Evolutionary conservation across 2,113 vertebrate species (phyloP).

Genomic region (Noturus placidus): DNA sequence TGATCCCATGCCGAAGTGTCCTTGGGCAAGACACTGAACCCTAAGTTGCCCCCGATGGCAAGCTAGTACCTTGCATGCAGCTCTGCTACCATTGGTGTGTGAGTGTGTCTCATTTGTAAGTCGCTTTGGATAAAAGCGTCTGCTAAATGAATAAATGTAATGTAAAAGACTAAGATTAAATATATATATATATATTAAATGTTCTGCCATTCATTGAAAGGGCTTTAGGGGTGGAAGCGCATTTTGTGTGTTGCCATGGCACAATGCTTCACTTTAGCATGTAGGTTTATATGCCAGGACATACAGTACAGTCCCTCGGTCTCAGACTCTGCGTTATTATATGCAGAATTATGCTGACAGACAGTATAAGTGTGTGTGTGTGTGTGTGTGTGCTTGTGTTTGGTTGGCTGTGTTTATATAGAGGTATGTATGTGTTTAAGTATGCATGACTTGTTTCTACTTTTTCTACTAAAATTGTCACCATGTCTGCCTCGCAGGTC

Average conservation of each 20-base stretch:
- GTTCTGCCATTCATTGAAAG: neutral
- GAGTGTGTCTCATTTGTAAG: too few relatives aligned
- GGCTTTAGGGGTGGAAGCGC: neutral
- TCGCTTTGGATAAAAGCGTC: too few relatives aligned
- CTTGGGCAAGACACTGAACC: too few relatives aligned
- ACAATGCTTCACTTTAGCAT: neutral
- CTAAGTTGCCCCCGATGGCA: too few relatives aligned
- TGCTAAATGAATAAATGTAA: too few relatives aligned
- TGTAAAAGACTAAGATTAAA: neutral
- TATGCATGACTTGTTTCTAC: constrained; percentile 38
- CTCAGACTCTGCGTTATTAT: neutral
- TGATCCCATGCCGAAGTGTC: too few relatives aligned
- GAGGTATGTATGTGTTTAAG: neutral
- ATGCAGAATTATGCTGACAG: neutral
- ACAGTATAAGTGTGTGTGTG: neutral
- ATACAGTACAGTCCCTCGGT: neutral
- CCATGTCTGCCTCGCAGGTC: constrained; percentile 54
- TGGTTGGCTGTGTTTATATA: constrained; percentile 7
- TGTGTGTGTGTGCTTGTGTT: constrained; percentile 5
- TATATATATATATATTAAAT: too few relatives aligned
- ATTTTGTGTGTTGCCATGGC: neutral
- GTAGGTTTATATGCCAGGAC: neutral
- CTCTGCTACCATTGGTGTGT: too few relatives aligned
- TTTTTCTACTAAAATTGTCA: constrained; percentile 37
- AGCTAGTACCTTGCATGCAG: too few relatives aligned